Percentiles rank a stretch among this genome's conserved stretches.
Conservation (phyloP, 2,797 vertebrate species). For the Halcyon leucocephala region DNA sequence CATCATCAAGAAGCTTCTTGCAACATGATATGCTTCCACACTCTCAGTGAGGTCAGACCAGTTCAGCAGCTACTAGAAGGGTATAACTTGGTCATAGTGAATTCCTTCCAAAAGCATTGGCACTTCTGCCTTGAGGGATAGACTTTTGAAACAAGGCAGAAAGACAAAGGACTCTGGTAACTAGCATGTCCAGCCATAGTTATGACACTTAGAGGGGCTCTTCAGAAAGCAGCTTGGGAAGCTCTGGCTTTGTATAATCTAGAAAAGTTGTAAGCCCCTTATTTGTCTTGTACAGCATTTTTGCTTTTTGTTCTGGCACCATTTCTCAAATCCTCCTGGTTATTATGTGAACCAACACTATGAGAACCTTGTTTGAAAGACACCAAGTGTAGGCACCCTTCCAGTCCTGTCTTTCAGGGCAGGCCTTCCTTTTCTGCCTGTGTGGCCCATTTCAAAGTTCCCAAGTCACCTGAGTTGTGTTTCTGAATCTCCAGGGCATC, state of each 20-base stretch:
- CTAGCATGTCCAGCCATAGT: background rate
- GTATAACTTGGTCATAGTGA: background rate
- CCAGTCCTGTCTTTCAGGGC: background rate
- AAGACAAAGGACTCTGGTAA: background rate
- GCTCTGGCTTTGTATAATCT: background rate
- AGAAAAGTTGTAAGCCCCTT: background rate
- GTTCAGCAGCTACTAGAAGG: background rate
- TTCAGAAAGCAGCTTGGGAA: background rate
- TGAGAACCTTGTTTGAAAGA: background rate
- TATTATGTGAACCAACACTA: background rate
- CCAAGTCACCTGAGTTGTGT: background rate
- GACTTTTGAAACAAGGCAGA: background rate
- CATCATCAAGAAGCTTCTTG: background rate
- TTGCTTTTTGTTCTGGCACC: background rate
- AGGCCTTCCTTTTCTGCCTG: background rate
- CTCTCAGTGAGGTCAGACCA: background rate
- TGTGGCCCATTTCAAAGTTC: background rate
- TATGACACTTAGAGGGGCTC: background rate
- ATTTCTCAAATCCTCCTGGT: background rate
- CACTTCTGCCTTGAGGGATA: background rate
- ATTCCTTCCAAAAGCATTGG: background rate
- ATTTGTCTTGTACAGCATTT: background rate
- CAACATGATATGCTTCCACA: background rate
- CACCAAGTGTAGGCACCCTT: no score
- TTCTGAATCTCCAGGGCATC: background rate